These are phyloP conservation scores for Penaeus chinensis DNA, from an alignment of 1,140 invertebrate species.

Conservation along the genomic window DNA sequence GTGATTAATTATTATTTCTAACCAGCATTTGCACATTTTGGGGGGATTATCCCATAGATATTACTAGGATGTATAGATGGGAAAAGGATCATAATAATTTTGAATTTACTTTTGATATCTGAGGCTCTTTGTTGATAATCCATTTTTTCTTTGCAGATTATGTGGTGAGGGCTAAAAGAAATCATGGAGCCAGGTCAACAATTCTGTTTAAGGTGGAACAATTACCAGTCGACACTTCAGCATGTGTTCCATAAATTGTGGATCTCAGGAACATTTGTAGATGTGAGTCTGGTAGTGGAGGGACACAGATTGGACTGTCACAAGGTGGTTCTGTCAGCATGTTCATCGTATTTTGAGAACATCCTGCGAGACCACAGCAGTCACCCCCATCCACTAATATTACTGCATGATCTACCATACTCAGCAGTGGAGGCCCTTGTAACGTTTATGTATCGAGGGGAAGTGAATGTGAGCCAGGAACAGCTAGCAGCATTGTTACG, in stretches of 20 bases:
- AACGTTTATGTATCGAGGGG: conserved; percentile 93
- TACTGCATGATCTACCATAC: conserved; percentile 89
- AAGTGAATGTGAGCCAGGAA: conserved; percentile 91
- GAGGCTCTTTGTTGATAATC: background rate
- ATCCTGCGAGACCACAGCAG: conserved; percentile 75
- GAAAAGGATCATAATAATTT: no score
- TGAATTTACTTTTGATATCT: no score
- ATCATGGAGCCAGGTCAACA: conserved; percentile 74
- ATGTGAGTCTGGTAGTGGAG: conserved; percentile 91
- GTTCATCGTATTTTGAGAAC: conserved; percentile 91
- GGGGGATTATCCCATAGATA: no score
- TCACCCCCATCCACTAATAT: conserved; percentile 81
- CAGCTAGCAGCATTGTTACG: conserved; percentile 87
- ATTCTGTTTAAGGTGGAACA: conserved; percentile 91
- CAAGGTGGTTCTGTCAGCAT: conserved; percentile 93
- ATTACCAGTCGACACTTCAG: conserved; percentile 88
- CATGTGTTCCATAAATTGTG: conserved; percentile 90
- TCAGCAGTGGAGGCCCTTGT: conserved; percentile 88
- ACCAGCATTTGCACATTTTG: no score
- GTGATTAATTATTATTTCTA: no score
- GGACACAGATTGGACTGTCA: conserved; percentile 89
- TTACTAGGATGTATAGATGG: no score
- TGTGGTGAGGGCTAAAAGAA: conserved; percentile 55
- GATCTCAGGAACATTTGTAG: conserved; percentile 90
- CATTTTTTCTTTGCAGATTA: conserved; percentile 40